phyloP scores from a whole-genome alignment of 2,888 invertebrate species.

The Yponomeuta malinellus region DNA sequence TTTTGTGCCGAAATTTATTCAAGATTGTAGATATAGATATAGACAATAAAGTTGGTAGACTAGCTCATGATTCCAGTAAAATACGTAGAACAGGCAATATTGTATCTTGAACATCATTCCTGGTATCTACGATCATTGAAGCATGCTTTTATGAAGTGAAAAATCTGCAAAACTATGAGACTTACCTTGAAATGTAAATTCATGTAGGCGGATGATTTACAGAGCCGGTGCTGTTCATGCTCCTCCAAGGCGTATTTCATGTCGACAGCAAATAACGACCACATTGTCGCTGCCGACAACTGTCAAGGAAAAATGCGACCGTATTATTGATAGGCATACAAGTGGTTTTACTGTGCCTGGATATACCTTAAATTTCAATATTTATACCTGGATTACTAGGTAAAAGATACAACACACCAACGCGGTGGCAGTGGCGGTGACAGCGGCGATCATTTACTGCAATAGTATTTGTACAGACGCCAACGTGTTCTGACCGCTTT shows the following conservation, averaged over 20 bases:
- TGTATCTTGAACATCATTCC: too few relatives aligned
- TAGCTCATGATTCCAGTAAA: too few relatives aligned
- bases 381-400: not conserved
- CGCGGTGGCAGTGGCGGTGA: too few relatives aligned
- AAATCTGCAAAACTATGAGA: too few relatives aligned
- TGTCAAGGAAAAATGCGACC: slow-evolving; percentile 54
- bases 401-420: too few relatives aligned
- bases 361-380: not conserved
- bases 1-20: not conserved
- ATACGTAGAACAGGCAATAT: too few relatives aligned
- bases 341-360: not conserved
- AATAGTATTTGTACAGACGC: too few relatives aligned
- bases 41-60: not conserved
- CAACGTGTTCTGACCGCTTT: too few relatives aligned
- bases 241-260: slow-evolving; percentile 99
- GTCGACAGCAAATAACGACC: slow-evolving; percentile 96
- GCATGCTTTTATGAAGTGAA: too few relatives aligned
- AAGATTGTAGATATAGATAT: too few relatives aligned
- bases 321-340: not conserved
- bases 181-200: slow-evolving; percentile 95
- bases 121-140: too few relatives aligned
- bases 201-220: slow-evolving; percentile 99
- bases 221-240: slow-evolving; percentile 95
- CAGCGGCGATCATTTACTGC: too few relatives aligned
- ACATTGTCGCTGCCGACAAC: slow-evolving; percentile 98